Evolutionary conservation across 2,113 vertebrate genomes (phyloP).

Genomic region (Oriolus oriolus): DNA sequence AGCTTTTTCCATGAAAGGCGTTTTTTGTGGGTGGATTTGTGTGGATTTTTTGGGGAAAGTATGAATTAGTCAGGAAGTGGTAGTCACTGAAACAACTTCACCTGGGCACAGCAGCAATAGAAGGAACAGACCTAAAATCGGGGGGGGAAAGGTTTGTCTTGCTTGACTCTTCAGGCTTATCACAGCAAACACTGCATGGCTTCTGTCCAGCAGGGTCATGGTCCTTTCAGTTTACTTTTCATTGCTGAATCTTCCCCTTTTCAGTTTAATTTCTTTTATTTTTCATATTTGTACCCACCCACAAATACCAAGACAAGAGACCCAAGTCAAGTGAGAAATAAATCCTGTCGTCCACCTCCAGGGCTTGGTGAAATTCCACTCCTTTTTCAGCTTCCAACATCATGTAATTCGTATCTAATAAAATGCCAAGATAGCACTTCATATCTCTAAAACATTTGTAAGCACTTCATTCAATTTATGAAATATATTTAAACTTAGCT

Average conservation of each 20-base stretch:
- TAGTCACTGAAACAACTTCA: background rate
- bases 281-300: background rate
- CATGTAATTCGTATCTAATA: background rate
- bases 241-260: background rate
- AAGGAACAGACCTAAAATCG: background rate
- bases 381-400: background rate
- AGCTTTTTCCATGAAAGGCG: background rate
- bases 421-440: background rate
- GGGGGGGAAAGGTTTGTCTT: background rate
- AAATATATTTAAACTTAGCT: background rate
- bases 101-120: background rate
- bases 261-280: background rate
- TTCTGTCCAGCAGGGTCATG: fast-evolving
- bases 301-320: background rate
- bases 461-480: background rate
- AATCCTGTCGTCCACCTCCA: background rate
- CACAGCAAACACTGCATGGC: background rate
- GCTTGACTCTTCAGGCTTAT: background rate
- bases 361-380: background rate
- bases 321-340: background rate
- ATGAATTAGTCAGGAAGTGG: background rate
- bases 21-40: background rate
- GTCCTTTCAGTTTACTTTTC: background rate
- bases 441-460: background rate
- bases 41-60: background rate